Evolutionary conservation across 1,140 invertebrate genomes (phyloP), one percentile per base, ranked within the genome.

Genomic region (Leptinotarsa defecta): DNA sequence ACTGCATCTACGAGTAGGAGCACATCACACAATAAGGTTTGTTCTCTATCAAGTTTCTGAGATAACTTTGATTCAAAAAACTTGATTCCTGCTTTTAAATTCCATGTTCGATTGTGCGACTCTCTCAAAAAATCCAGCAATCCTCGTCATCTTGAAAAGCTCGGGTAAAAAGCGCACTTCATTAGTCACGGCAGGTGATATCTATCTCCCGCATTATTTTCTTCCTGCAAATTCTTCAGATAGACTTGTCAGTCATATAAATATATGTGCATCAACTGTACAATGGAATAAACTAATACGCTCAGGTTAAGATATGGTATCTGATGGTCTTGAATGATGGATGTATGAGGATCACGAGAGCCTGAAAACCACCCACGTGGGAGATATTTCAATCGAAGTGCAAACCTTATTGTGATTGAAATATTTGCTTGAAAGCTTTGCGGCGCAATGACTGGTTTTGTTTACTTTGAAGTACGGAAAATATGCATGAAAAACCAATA

Each of bases 391-490:
- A 62, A 74, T 71, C 68, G 57, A 70, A 75, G 76, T 80, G 77
- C 71, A 80, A 80, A 80, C 76, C 79, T 77, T 79, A 80, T 80
- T 80, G 79, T 80, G 79, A 79, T 74, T 74, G 73, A 74, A 79
- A 79, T 72, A 78, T 57, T 57, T 57, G 52, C 34, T 43, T 43
- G 34, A 43, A 43, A 43, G 34, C 8, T 8, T 43, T 11, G 34
- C 34, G 2, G 11, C 11, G 34, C 8, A 11, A 3, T 43, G 34
- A 43, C 3, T 43, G 34, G 8, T 43, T 43, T 8, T 3, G 11
- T 43, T 11, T 43, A 43, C 8, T 43, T 43, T 43, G 34, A 3
- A 43, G 34, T 43, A 43, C 34, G 8, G 8, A 34, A 34, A 1
- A 34, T 34, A 2, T 11, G 8, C 8, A 5, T 11, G 8, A 34